Conservation (phyloP, 2,888 invertebrate species). For the Endotricha flammealis region DNA sequence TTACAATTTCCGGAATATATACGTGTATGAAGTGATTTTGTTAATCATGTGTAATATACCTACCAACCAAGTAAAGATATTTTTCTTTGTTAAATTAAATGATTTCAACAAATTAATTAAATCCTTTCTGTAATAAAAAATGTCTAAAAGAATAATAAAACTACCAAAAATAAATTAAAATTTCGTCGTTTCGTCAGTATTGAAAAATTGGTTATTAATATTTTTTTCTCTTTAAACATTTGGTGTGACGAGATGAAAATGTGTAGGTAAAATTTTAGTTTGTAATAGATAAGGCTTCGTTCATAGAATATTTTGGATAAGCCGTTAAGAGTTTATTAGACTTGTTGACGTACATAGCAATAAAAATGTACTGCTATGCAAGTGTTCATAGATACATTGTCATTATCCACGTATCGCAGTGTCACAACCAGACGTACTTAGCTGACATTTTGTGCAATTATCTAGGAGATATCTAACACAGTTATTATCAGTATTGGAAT, state of each 20-base stretch:
- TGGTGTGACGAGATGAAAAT: neutral
- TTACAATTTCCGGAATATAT: too few relatives aligned
- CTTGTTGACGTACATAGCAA: neutral
- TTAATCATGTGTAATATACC: too few relatives aligned
- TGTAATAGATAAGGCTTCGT: constrained; percentile 5
- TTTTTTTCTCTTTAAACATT: neutral
- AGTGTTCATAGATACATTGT: neutral
- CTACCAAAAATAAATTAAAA: too few relatives aligned
- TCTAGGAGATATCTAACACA: constrained; percentile 43
- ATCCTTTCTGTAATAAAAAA: too few relatives aligned
- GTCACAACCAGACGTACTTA: neutral
- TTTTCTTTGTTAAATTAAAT: too few relatives aligned
- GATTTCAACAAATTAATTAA: too few relatives aligned
- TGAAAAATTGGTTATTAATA: neutral
- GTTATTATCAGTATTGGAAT: constrained; percentile 64
- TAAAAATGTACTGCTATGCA: neutral
- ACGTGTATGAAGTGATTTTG: too few relatives aligned
- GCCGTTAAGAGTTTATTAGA: neutral
- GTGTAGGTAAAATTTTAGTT: neutral
- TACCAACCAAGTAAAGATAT: too few relatives aligned
- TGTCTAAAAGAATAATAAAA: too few relatives aligned
- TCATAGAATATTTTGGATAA: constrained; percentile 1
- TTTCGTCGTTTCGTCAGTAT: neutral
- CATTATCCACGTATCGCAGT: neutral
- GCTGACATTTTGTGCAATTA: constrained; percentile 50